Base-by-base conservation (phyloP, 2,113 vertebrate genomes). In the Lepus europaeus region DNA sequence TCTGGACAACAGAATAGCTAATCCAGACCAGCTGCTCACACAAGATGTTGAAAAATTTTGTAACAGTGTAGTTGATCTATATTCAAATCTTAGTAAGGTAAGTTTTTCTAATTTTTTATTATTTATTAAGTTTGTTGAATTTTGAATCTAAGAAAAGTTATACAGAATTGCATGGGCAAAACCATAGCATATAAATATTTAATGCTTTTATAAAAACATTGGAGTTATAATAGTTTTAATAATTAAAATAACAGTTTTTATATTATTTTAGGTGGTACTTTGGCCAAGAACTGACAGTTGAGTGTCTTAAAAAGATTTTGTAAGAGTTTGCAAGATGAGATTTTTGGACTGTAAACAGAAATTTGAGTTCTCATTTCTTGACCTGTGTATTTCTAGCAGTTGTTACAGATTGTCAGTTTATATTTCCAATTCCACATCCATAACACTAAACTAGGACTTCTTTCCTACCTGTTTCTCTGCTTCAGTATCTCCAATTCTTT, bases 11-110 rank as follows among this genome's bases (percentile, higher is more conserved):
- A 99, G 99, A 96, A 99, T 99, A 97, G 99, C 99, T 70, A 99
- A 99, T 80, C 98, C 99, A 80, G 99, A 99, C 98, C 99, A 99
- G 97, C 98, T 99, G 27, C 99, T 99, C 64, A 99, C 99, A 5
- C 99, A 99, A 96, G 99, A 99, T 68, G 99, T 99, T 95, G 99
- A 99, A 97, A 99, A 98, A 83, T 99, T 99, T 98, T 99, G 99
- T 97, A 99, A 99, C 98, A 99, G 99, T 92, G 99, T 99, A 95
- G 99, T 99, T 95, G 99, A 99, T 81, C 98, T 99, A 22, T 99
- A 99, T 97, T 99, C 99, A 78, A 99, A 99, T 98, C 99, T 99
- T 95, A 99, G 99, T 98, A 99, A 99, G 99, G 99, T 99, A 96
- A 98, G 97, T 95, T 53, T 97, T 90, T 89, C 23, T 87, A 4